phyloP scores from a whole-genome alignment of 2,888 invertebrate genomes.

The Carabus problematicus region DNA sequence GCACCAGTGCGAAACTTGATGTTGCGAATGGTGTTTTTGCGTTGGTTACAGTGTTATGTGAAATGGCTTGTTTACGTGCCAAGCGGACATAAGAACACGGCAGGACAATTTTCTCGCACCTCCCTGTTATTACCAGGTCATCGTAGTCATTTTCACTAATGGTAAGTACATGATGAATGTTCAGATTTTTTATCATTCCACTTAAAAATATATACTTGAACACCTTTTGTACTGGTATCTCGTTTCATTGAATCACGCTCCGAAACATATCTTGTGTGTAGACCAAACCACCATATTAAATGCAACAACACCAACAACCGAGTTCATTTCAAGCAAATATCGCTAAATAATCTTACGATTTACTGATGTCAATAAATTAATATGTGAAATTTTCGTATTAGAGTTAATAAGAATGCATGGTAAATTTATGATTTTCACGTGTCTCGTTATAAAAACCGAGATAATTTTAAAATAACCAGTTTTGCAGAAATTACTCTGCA shows the following conservation, averaged over 20 bases:
- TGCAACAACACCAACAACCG: too few species aligned
- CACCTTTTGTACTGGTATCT: background rate
- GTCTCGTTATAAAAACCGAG: too few species aligned
- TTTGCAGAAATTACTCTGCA: too few species aligned
- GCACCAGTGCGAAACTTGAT: conserved; percentile 15
- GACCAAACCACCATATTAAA: too few species aligned
- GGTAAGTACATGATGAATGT: conserved; percentile 39
- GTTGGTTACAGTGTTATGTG: conserved; percentile 18
- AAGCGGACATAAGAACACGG: conserved; percentile 31
- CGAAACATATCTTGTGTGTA: too few species aligned
- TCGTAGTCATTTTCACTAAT: conserved; percentile 40
- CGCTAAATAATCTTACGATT: too few species aligned
- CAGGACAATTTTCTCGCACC: conserved; percentile 35
- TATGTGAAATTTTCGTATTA: too few species aligned
- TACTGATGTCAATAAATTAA: too few species aligned
- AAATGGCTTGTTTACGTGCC: conserved; percentile 40
- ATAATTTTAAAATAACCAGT: too few species aligned
- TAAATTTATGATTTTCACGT: too few species aligned
- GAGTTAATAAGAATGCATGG: too few species aligned
- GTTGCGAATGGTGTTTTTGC: conserved; percentile 19
- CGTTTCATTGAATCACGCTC: background rate
- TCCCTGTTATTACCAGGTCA: conserved; percentile 41
- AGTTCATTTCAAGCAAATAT: too few species aligned
- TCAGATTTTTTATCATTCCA: conserved; percentile 17
- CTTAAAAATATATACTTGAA: conserved; percentile 5